These are phyloP conservation scores for Gallinago stenura DNA, from an alignment of 2,797 vertebrate genomes.

Conservation along the genomic window DNA sequence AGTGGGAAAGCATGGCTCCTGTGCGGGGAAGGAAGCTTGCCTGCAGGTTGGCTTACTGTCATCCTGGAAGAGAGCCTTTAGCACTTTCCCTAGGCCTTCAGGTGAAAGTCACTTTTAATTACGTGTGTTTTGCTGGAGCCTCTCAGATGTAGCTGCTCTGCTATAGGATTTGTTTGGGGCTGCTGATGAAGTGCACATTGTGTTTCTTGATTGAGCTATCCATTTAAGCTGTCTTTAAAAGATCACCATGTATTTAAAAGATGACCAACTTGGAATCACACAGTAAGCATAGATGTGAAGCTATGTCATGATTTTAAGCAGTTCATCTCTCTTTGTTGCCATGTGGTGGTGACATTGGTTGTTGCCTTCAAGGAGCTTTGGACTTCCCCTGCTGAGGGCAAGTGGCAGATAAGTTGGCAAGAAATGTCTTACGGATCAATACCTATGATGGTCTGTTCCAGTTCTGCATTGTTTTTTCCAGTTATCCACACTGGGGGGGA, in stretches of 20 bases:
- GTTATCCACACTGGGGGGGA: background rate
- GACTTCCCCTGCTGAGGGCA: background rate
- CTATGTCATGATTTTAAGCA: accelerated
- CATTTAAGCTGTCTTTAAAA: background rate
- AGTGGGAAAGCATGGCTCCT: background rate
- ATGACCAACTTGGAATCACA: accelerated
- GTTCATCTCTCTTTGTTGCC: background rate
- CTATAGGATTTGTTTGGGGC: background rate
- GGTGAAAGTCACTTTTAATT: background rate
- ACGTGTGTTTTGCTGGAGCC: background rate
- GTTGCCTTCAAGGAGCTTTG: background rate
- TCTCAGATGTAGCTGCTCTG: background rate
- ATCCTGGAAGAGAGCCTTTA: background rate
- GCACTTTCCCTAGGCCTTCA: background rate
- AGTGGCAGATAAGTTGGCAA: background rate
- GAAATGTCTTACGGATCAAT: background rate
- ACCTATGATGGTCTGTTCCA: background rate
- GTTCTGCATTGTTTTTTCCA: background rate
- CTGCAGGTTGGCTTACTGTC: background rate
- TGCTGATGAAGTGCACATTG: background rate
- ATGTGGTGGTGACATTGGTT: constrained; percentile 17
- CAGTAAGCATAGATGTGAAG: accelerated
- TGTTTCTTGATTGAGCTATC: background rate
- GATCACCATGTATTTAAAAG: background rate
- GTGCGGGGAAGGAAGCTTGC: background rate